Conservation (phyloP, 2,888 invertebrate genomes). For the Volucella inflata region DNA sequence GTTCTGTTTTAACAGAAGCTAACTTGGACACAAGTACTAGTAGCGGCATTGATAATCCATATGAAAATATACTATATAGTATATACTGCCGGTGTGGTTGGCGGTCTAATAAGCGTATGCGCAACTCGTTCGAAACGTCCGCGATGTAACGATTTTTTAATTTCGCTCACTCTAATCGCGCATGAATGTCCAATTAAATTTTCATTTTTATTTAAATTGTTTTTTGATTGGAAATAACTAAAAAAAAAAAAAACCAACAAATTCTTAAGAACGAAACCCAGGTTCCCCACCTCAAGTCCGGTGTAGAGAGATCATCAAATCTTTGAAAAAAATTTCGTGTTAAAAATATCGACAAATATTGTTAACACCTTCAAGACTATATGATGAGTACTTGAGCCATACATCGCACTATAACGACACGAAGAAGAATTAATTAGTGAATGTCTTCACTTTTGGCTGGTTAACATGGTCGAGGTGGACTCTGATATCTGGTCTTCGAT, state of each 20-base stretch:
- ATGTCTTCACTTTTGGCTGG: slow-evolving; percentile 55
- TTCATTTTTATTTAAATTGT: slow-evolving; percentile 74
- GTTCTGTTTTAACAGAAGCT: not conserved
- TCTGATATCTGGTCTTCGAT: not conserved
- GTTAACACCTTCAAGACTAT: slow-evolving; percentile 26
- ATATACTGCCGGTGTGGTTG: slow-evolving; percentile 7
- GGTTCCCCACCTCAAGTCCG: not conserved
- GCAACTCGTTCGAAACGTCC: slow-evolving; percentile 74
- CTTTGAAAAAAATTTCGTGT: slow-evolving; percentile 11
- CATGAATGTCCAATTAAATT: slow-evolving; percentile 75
- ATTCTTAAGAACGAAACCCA: too few species aligned
- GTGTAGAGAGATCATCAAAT: not conserved
- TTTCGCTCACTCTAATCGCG: slow-evolving; percentile 75
- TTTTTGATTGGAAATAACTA: slow-evolving; percentile 70
- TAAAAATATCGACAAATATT: slow-evolving; percentile 55
- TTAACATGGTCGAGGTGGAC: slow-evolving; percentile 14
- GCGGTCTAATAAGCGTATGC: slow-evolving; percentile 75
- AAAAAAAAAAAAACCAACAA: slow-evolving; percentile 3
- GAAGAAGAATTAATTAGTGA: slow-evolving; percentile 52
- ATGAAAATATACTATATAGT: too few species aligned
- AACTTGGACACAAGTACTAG: too few species aligned
- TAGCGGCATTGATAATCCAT: too few species aligned
- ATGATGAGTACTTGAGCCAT: slow-evolving; percentile 23
- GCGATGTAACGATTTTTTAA: slow-evolving; percentile 75
- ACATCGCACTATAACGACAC: not conserved